phyloP scores from a whole-genome alignment of 2,888 invertebrate species.

The Trissolcus brochymenae region DNA sequence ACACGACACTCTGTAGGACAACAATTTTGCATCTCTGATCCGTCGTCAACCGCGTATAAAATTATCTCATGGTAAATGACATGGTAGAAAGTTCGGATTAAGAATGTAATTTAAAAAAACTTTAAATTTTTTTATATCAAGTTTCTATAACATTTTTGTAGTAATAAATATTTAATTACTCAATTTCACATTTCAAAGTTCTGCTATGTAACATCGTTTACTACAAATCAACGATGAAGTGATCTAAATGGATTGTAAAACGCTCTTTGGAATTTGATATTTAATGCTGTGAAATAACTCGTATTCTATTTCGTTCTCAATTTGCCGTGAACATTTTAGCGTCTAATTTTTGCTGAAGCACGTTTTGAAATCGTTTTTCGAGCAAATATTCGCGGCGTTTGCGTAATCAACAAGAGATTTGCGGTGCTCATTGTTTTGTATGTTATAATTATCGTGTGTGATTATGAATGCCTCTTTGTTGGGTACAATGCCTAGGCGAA shows the following conservation, averaged over 20 bases:
- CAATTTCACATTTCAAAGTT: too few species aligned
- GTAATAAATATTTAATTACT: too few species aligned
- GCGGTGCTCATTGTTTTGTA: constrained; percentile 38
- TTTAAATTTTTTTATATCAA: too few species aligned
- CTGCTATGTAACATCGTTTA: too few species aligned
- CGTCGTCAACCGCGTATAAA: constrained; percentile 13
- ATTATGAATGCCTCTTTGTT: constrained; percentile 44
- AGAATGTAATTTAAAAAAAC: too few species aligned
- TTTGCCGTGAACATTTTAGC: not conserved
- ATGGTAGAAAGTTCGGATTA: constrained; percentile 32
- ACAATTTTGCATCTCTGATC: constrained; percentile 1
- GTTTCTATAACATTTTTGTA: too few species aligned
- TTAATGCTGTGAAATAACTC: constrained; percentile 32
- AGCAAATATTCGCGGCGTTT: constrained; percentile 35
- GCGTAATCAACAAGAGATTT: constrained; percentile 28
- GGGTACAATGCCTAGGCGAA: constrained; percentile 30
- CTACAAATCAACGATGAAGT: constrained; percentile 15
- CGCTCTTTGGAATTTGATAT: constrained; percentile 30
- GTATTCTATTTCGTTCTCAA: constrained; percentile 41
- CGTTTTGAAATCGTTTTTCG: constrained; percentile 22
- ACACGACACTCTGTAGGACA: constrained; percentile 1
- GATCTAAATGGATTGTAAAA: constrained; percentile 32
- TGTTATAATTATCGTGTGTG: constrained; percentile 46
- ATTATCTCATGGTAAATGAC: constrained; percentile 29
- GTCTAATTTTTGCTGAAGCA: not conserved